These are phyloP conservation scores for Archilochus colubris DNA, from an alignment of 2,113 vertebrate species.

Conservation along the genomic window DNA sequence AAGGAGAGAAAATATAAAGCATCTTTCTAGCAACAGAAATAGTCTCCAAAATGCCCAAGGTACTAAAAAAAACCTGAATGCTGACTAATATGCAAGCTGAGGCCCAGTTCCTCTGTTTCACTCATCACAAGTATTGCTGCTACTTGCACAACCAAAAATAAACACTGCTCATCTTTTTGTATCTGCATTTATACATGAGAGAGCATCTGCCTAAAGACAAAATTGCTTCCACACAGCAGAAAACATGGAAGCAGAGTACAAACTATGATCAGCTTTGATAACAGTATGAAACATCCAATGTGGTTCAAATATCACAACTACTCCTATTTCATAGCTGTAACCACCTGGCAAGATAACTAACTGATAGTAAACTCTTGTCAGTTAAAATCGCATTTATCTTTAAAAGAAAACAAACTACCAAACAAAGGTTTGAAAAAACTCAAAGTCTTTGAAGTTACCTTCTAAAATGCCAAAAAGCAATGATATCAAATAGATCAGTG, in stretches of 20 bases:
- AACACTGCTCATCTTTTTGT: neutral
- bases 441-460: neutral
- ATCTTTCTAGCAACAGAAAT: neutral
- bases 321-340: neutral
- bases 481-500: neutral
- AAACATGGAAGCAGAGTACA: neutral
- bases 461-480: neutral
- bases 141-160: neutral
- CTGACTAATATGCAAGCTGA: neutral
- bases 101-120: neutral
- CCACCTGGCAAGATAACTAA: neutral
- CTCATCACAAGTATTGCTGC: neutral
- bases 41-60: neutral
- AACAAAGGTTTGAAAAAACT: neutral
- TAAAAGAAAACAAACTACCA: neutral
- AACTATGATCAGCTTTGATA: neutral
- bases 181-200: neutral
- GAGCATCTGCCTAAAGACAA: neutral
- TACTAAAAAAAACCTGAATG: neutral
- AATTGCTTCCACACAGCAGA: neutral
- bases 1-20: neutral
- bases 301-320: neutral
- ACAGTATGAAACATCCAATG: neutral
- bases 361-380: neutral
- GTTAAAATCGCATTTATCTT: neutral